Conservation (phyloP, 2,888 invertebrate genomes). For the Tipula vernalis region DNA sequence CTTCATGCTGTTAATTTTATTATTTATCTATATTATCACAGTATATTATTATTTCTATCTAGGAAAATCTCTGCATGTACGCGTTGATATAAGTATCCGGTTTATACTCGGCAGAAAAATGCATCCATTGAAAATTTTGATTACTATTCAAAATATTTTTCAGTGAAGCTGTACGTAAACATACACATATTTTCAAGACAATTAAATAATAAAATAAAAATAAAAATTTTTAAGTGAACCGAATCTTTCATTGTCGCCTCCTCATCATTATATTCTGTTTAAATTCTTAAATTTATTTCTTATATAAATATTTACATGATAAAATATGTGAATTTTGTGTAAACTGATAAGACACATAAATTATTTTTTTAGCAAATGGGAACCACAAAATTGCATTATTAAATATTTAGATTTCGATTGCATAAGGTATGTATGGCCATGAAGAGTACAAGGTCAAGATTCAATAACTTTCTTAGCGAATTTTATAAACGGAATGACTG, state of each 20-base stretch:
- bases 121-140: neutral
- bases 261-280: neutral
- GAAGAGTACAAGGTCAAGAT: neutral
- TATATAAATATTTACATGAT: neutral
- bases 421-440: neutral
- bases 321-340: neutral
- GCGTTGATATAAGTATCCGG: neutral
- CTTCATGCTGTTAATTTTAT: neutral
- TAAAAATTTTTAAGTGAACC: neutral
- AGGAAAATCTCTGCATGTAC: neutral
- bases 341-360: neutral
- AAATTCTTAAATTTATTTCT: neutral
- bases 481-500: neutral
- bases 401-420: neutral
- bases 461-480: neutral
- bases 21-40: neutral
- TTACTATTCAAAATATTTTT: neutral
- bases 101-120: neutral
- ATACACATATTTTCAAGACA: neutral
- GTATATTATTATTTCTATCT: neutral
- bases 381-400: neutral
- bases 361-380: neutral
- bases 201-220: neutral
- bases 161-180: neutral
- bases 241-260: neutral